These are phyloP conservation scores for Nezara viridula DNA, from an alignment of 2,888 invertebrate species.

Conservation along the genomic window DNA sequence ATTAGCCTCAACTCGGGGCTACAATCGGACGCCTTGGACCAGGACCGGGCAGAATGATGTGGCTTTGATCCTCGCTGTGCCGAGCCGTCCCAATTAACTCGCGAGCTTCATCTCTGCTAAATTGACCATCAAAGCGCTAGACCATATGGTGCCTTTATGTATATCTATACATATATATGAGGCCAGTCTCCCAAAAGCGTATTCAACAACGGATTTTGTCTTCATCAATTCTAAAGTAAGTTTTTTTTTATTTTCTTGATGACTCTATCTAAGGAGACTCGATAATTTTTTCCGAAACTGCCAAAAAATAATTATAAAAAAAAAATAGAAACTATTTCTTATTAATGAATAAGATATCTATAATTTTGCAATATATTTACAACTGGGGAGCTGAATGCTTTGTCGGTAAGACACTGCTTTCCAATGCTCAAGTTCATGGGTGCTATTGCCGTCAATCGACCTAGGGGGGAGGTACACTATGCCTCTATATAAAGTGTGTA, in stretches of 20 bases:
- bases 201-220: not conserved
- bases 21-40: not conserved
- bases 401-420: too few species aligned
- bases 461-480: too few species aligned
- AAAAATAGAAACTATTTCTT: too few species aligned
- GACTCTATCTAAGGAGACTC: too few species aligned
- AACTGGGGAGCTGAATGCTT: too few species aligned
- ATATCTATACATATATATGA: not conserved
- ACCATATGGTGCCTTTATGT: not conserved
- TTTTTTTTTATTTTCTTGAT: not conserved
- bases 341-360: too few species aligned
- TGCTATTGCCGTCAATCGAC: too few species aligned
- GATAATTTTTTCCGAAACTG: too few species aligned
- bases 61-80: not conserved
- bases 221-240: not conserved
- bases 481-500: too few species aligned
- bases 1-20: not conserved
- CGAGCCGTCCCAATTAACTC: not conserved
- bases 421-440: too few species aligned
- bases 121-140: not conserved
- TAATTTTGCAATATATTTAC: too few species aligned
- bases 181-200: not conserved
- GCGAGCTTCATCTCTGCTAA: conserved; percentile 18
- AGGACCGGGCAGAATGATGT: not conserved
- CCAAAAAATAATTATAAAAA: too few species aligned